Evolutionary conservation across 2,797 vertebrate species (phyloP).

Genomic region (Brachyalestes nurse): DNA sequence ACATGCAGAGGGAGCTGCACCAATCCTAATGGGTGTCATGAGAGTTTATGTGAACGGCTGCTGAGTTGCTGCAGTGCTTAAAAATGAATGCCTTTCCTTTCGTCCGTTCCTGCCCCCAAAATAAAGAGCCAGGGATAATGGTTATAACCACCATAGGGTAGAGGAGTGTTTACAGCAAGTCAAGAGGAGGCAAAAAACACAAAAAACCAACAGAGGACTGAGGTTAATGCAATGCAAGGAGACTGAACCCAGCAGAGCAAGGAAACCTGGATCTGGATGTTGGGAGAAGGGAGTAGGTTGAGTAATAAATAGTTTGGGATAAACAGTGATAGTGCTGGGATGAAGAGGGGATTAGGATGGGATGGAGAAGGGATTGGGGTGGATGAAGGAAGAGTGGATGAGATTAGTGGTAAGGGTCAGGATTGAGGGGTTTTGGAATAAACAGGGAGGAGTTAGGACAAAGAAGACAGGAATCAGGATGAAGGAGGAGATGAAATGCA

Average conservation of each 20-base stretch:
- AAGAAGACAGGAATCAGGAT: too few relatives aligned
- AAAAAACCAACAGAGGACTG: not conserved
- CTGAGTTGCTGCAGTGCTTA: not conserved
- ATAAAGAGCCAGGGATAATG: not conserved
- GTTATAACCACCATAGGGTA: not conserved
- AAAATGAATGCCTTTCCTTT: not conserved
- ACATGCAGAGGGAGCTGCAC: not conserved
- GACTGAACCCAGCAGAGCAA: not conserved
- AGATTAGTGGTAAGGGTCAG: not conserved
- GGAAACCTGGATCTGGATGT: not conserved
- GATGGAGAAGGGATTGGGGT: not conserved
- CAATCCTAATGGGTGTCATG: constrained; percentile 1
- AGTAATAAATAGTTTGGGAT: not conserved
- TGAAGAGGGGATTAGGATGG: not conserved
- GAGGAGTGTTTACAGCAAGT: not conserved
- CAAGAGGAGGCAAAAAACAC: not conserved
- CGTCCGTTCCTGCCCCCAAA: not conserved
- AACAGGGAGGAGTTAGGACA: not conserved
- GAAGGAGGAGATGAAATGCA: not conserved
- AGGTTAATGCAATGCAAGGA: not conserved
- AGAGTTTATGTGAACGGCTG: not conserved
- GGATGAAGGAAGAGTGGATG: not conserved
- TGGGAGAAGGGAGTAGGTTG: not conserved
- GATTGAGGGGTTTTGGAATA: not conserved
- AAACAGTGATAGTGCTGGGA: not conserved